Percentiles rank a stretch among this genome's conserved stretches.
phyloP scores from a whole-genome alignment of 2,888 invertebrate species.

The Cheilosia vulpina region DNA sequence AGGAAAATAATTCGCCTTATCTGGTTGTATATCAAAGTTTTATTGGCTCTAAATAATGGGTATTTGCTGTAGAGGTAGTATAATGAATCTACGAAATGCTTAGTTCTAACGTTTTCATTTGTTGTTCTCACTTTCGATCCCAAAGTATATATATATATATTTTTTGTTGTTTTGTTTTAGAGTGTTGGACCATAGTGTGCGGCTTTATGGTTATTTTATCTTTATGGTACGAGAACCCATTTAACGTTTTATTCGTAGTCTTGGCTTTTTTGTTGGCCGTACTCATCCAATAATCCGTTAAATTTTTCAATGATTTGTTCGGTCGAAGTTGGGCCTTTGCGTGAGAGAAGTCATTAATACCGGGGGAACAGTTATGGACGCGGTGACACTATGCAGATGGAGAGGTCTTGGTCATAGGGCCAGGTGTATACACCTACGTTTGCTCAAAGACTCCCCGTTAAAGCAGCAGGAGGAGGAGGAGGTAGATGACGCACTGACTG shows the following conservation, averaged over 20 bases:
- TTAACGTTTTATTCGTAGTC: conserved; percentile 64
- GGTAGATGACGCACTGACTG: background rate
- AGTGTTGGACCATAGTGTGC: conserved; percentile 51
- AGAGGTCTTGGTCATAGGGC: background rate
- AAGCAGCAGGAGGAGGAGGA: background rate
- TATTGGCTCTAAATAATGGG: conserved; percentile 70
- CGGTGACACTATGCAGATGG: conserved; percentile 44
- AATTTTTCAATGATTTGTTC: conserved; percentile 65
- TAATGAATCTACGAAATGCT: conserved; percentile 69
- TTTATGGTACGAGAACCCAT: conserved; percentile 63
- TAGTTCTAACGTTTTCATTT: conserved; percentile 60
- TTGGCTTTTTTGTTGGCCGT: conserved; percentile 44
- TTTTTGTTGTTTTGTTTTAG: background rate
- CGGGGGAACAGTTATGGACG: conserved; percentile 63
- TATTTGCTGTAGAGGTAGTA: conserved; percentile 73
- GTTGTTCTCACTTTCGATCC: conserved; percentile 65
- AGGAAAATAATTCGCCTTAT: conserved; percentile 65
- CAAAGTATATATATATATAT: background rate
- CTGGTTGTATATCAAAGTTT: conserved; percentile 72
- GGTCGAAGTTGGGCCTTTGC: conserved; percentile 36
- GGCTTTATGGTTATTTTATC: conserved; percentile 65
- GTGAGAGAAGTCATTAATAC: conserved; percentile 65
- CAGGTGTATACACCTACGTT: conserved; percentile 50
- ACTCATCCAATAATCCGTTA: conserved; percentile 65
- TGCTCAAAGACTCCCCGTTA: conserved; percentile 9